Base-by-base conservation (phyloP, 2,888 invertebrate species). In the Erynnis tages region DNA sequence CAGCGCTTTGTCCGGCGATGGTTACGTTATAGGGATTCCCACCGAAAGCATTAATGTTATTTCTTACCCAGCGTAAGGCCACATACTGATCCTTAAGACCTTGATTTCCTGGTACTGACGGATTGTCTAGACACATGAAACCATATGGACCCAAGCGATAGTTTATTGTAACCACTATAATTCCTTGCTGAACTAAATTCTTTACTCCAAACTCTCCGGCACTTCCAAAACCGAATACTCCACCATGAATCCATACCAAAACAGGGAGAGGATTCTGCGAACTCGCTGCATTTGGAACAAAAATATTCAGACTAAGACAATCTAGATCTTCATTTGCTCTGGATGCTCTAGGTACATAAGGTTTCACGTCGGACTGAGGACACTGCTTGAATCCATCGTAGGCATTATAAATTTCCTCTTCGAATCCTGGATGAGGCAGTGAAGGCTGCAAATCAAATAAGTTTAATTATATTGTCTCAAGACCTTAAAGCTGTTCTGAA, bases 231-330 rank as follows among this genome's bases (percentile, higher is more conserved):
- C 53, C 61, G 21, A 84, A 89, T 4, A 63, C 66, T 29, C 89
- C 89, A 10, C 89, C 89, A 32, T 88, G 87, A 32, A 88, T 75
- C 84, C 84, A 89, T 2, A 86, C 79, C 32, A 88, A 53, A 1
- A 89, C 88, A 10, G 89, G 87, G 23, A 87, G 55, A 2, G 83
- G 86, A 53, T 73, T 82, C 8, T 56, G 64, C 2, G 73, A 66
- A 46, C 79, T 79, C 1, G 89, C 87, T 48, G 60, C 56, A 25
- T 67, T 72, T 3, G 88, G 88, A 2, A 84, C 82, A 54, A 76
- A 86, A 0, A 94, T 91, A 67, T 94, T 94, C 4, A 94, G 67
- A 54, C 90, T 91, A 0, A 94, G 86, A 56, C 94, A 94, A 67
- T 93, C 92, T 54, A 92, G 78, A 35, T 69, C 62, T 48, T 84